A percentile compares a stretch with the other conserved stretches of the same genome.
Evolutionary conservation across 1,140 invertebrate genomes (phyloP).

Genomic region (Nasonia giraulti): DNA sequence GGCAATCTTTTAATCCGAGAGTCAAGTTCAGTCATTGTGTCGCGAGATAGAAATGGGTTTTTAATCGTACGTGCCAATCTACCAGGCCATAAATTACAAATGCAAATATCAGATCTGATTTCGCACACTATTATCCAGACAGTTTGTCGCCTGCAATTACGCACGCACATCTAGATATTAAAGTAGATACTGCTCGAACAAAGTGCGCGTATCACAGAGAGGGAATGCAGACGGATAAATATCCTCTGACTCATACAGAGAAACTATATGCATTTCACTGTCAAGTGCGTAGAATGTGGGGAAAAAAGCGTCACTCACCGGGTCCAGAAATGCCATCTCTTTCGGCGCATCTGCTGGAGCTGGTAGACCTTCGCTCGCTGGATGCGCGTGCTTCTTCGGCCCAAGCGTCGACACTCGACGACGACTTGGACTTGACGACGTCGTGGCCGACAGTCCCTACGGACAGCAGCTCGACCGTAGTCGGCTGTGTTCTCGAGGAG

Average conservation of each 20-base stretch:
- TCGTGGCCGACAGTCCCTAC: constrained; percentile 37
- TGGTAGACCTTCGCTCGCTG: constrained; percentile 58
- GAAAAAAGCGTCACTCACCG: constrained; percentile 1
- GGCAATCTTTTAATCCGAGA: background rate
- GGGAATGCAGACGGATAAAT: too few species aligned
- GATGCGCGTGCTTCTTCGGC: constrained; percentile 58
- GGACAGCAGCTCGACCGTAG: background rate
- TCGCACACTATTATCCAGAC: too few species aligned
- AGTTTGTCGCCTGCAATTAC: too few species aligned
- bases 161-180: too few species aligned
- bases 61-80: background rate
- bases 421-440: constrained; percentile 65
- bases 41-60: background rate
- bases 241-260: too few species aligned
- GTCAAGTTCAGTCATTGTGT: background rate
- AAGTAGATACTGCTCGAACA: too few species aligned
- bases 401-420: constrained; percentile 66
- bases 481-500: background rate
- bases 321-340: constrained; percentile 22
- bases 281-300: too few species aligned
- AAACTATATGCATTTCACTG: too few species aligned
- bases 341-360: constrained; percentile 58
- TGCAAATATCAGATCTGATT: too few species aligned
- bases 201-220: too few species aligned
- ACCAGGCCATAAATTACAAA: background rate